Base-by-base conservation (phyloP, 2,797 vertebrate genomes). In the Acanthiza pusilla region DNA sequence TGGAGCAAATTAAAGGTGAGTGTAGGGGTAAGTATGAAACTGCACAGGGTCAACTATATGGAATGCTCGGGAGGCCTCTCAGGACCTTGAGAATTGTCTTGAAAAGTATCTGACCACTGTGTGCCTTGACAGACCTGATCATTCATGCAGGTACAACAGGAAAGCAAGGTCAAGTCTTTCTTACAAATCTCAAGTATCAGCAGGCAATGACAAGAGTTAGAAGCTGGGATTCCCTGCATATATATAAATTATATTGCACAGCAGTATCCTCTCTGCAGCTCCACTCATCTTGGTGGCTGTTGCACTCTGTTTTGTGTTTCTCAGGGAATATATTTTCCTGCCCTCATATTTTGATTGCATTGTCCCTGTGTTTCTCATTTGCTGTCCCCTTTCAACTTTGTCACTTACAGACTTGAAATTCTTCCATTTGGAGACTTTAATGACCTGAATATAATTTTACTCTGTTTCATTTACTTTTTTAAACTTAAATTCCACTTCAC, bases 1-100 rank as follows among this genome's bases (percentile, higher is more conserved):
- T 99, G 96, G 99, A 99, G 66, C 98, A 98, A 85, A 98, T 98
- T 96, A 99, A 98, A 99, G 98, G 99, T 99, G 96, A 58, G 95
- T 88, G 17, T 73, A 87, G 30, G 66, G n/a, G 23, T 78, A 76
- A 88, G 38, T 60, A 48, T 62, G 61, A 50, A 74, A 74, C 61
- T 65, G 6, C 10, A 47, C 13, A 78, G 21, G 53, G 72, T 26
- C 18, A 84, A 26, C 26, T 48, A 2, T 18, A 8, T 16, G 61
- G 18, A 14, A 29, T 76, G 62, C 20, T 91, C 9, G 47, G 78
- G 53, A 82, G 73, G 18, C 38, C 32, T 89, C 38, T 13, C 14
- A 40, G 36, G 30, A 85, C n/a, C 13, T 65, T 74, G 38, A 67
- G n/a, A 77, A 82, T 77, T 73, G 38, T 50, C 20, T 80, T 74